Evolutionary conservation across 2,113 vertebrate genomes (phyloP), one percentile per base, ranked within the genome.

Genomic region (Peromyscus californicus): DNA sequence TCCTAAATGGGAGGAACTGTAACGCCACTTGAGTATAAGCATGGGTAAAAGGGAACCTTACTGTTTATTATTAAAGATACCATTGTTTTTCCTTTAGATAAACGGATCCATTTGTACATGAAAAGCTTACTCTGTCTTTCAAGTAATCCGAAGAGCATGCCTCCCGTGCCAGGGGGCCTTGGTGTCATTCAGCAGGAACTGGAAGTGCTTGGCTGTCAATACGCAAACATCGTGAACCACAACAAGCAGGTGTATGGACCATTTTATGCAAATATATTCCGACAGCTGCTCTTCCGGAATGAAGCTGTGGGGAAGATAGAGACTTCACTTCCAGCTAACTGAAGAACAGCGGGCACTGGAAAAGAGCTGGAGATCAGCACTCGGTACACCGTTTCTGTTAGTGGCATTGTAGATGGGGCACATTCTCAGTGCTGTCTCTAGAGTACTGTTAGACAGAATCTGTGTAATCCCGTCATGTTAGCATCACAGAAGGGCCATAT

Each of bases 181-280:
- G 98, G 98, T 1, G 97, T 99, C 78, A 98, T 99, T 97, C 99
- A 99, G 92, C 95, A 98, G 0, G 99, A 99, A 97, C 98, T 99
- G 42, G 98, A 98, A 78, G 63, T 93, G 0, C 59, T 99, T 61
- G 99, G 99, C 83, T 98, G 98, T 76, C 99, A 99, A 82, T 99
- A 99, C 61, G 97, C 99, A 45, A 98, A 97, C 98, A 98, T 99
- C 83, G 99, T 99, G 74, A 99, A 99, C 98, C 99, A 99, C 97
- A 99, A 99, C 98, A 99, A 99, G 95, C 98, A 98, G 93, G 99
- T 99, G 11, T 99, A 99, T 67, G 99, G 99, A 98, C 99, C 99
- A 36, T 99, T 99, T 98, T 99, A 99, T 82, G 99, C 99, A 10
- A 99, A 98, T 92, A 99, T 99, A 98, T 99, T 99, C 72, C 99